These are phyloP conservation scores for Ceratina calcarata DNA, from an alignment of 1,140 invertebrate species.

Conservation along the genomic window DNA sequence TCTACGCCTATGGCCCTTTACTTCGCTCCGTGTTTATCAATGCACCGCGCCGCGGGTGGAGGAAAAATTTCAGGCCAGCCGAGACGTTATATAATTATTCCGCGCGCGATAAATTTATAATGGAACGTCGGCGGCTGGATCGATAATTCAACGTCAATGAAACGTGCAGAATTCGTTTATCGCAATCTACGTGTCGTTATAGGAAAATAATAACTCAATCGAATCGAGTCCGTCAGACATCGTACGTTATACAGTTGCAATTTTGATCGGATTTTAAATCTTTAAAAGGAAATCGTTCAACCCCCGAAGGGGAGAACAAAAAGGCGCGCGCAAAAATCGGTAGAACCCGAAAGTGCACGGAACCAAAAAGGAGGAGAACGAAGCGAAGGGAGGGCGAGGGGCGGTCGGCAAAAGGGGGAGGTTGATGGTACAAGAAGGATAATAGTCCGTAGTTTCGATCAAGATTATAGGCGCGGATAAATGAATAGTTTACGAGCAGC, in stretches of 20 bases:
- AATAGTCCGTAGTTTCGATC: constrained; percentile 75
- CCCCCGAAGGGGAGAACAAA: constrained; percentile 50
- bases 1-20: constrained; percentile 39
- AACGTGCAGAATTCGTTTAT: constrained; percentile 27
- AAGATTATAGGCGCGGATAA: constrained; percentile 79
- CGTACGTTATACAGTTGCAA: too few species aligned
- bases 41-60: not conserved
- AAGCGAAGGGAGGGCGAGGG: not conserved
- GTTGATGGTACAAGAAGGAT: constrained; percentile 65
- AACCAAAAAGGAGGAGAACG: too few species aligned
- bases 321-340: constrained; percentile 56
- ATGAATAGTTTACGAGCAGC: constrained; percentile 80
- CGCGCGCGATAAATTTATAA: constrained; percentile 30
- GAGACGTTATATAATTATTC: constrained; percentile 36
- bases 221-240: not conserved
- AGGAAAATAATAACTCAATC: too few species aligned
- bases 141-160: constrained; percentile 20
- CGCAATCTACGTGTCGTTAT: constrained; percentile 6
- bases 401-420: constrained; percentile 30
- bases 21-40: constrained; percentile 23
- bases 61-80: constrained; percentile 13
- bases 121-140: constrained; percentile 27
- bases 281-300: constrained; percentile 32
- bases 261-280: too few species aligned
- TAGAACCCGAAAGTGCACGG: constrained; percentile 30